Evolutionary conservation across 2,888 invertebrate species (phyloP).

Genomic region (Meganola albula): DNA sequence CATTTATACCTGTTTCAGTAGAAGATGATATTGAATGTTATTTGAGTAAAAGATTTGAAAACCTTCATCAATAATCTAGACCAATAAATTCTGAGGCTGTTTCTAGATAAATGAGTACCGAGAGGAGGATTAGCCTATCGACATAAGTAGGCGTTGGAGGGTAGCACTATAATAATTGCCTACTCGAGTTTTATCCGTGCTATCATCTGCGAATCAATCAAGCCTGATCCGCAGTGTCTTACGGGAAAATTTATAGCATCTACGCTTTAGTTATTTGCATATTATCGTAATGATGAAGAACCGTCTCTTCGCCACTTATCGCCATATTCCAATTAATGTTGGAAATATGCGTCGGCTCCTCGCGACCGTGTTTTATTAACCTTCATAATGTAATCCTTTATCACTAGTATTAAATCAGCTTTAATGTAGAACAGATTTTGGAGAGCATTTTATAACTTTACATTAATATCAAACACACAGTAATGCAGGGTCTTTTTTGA

Average conservation of each 20-base stretch:
- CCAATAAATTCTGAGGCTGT: no score
- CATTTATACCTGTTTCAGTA: no score
- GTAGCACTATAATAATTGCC: conserved; percentile 30
- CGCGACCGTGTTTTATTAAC: conserved; percentile 57
- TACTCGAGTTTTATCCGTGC: conserved; percentile 35
- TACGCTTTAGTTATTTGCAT: conserved; percentile 55
- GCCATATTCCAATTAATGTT: conserved; percentile 67
- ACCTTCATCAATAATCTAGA: conserved; percentile 26
- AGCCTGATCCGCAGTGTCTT: conserved; percentile 41
- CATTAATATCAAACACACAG: conserved; percentile 30
- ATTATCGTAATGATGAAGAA: conserved; percentile 67
- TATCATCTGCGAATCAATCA: conserved; percentile 58
- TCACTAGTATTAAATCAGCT: conserved; percentile 50
- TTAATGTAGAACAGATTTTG: conserved; percentile 51
- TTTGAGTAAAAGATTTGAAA: no score
- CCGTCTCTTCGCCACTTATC: conserved; percentile 54
- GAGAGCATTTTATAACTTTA: conserved; percentile 36
- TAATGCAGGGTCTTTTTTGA: conserved; percentile 13
- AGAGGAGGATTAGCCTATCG: conserved; percentile 24
- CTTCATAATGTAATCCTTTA: conserved; percentile 57
- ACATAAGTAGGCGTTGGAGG: conserved; percentile 27
- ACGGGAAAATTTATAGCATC: conserved; percentile 45
- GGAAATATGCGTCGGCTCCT: conserved; percentile 52
- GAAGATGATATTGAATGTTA: no score
- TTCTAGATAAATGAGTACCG: conserved; percentile 26